Evolutionary conservation across 1,140 invertebrate genomes (phyloP).

Genomic region (Dendrolimus kikuchii): DNA sequence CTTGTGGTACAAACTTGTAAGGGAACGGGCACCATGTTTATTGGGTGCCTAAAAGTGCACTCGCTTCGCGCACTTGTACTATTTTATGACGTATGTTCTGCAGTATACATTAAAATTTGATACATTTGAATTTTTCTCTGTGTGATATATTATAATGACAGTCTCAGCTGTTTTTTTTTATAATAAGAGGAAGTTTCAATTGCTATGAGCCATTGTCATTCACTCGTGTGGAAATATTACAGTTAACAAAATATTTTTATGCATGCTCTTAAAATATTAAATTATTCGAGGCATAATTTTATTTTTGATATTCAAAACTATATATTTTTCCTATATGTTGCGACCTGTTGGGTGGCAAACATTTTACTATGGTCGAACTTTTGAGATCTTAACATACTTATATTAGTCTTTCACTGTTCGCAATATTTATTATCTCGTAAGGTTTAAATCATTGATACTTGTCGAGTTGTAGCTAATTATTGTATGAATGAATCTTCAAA

Average conservation of each 20-base stretch:
- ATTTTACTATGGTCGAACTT: constrained; percentile 47
- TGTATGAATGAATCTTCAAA: constrained; percentile 22
- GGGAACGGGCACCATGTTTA: not conserved
- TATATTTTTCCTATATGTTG: constrained; percentile 63
- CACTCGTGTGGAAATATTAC: constrained; percentile 21
- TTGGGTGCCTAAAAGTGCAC: too few species aligned
- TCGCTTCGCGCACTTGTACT: not conserved
- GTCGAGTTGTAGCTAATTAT: constrained; percentile 8
- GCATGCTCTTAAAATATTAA: constrained; percentile 41
- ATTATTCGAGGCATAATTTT: constrained; percentile 47
- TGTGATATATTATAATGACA: too few species aligned
- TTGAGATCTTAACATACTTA: constrained; percentile 54
- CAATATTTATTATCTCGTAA: constrained; percentile 37
- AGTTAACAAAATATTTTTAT: constrained; percentile 41
- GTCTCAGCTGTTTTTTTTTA: too few species aligned
- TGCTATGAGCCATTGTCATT: constrained; percentile 13
- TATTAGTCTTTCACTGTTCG: constrained; percentile 34
- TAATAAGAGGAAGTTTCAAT: constrained; percentile 5
- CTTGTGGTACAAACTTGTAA: constrained; percentile 15
- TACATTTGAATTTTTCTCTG: too few species aligned
- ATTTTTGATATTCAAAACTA: constrained; percentile 67
- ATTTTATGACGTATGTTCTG: too few species aligned
- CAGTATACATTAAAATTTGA: too few species aligned
- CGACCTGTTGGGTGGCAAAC: constrained; percentile 49
- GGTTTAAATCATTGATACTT: constrained; percentile 13